A percentile compares a stretch with the other conserved stretches of the same genome.
Evolutionary conservation across 1,140 invertebrate genomes (phyloP).

Genomic region (Alviniconcha marisindica): DNA sequence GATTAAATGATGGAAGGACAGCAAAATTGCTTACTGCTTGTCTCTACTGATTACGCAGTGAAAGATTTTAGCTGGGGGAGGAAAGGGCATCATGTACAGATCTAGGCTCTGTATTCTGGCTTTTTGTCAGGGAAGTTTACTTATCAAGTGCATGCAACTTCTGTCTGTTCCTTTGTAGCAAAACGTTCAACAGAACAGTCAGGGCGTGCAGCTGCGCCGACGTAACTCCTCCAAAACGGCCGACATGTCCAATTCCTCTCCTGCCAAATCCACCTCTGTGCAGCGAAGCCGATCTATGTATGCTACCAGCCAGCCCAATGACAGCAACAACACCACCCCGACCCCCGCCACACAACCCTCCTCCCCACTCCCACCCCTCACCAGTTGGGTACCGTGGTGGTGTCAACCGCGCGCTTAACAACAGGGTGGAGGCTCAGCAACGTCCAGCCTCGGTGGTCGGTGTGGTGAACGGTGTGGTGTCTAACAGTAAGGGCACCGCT

Average conservation of each 20-base stretch:
- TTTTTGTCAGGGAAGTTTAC: no score
- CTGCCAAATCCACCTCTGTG: constrained; percentile 30
- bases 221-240: constrained; percentile 38
- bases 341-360: background rate
- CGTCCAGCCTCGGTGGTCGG: constrained; percentile 21
- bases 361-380: background rate
- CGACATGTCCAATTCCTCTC: constrained; percentile 2
- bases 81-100: no score
- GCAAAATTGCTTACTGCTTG: no score
- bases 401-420: background rate
- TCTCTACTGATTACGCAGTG: no score
- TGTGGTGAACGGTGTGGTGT: constrained; percentile 17
- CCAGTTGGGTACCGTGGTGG: background rate
- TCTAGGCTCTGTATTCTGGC: no score
- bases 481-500: background rate
- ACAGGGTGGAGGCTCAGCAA: background rate
- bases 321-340: background rate
- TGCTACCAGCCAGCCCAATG: constrained; percentile 26
- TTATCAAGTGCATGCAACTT: background rate
- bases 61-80: no score
- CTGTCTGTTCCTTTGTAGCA: constrained; percentile 37
- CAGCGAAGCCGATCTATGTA: constrained; percentile 48
- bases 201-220: constrained; percentile 28
- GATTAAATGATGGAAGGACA: no score
- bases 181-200: constrained; percentile 43